These are phyloP conservation scores for Vipera ursinii DNA, from an alignment of 2,797 vertebrate genomes.

Conservation along the genomic window DNA sequence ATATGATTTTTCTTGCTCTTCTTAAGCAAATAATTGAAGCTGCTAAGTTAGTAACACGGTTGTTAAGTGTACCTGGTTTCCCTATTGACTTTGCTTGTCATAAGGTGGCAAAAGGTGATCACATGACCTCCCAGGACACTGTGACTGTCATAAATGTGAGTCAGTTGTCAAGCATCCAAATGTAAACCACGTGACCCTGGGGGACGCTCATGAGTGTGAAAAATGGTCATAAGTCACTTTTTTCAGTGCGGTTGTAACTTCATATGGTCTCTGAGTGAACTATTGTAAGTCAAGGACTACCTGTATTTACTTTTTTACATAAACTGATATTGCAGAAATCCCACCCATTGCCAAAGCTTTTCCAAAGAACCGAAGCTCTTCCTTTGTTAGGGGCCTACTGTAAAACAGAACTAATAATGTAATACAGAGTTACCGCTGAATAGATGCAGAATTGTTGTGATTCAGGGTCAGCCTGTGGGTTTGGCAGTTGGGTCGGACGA, in stretches of 20 bases:
- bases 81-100: not conserved
- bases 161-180: not conserved
- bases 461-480: too few species aligned
- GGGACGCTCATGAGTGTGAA: not conserved
- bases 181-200: not conserved
- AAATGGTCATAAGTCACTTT: not conserved
- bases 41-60: not conserved
- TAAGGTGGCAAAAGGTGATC: not conserved
- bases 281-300: not conserved
- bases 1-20: not conserved
- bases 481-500: too few species aligned
- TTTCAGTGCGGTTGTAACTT: not conserved
- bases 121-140: not conserved
- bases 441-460: too few species aligned
- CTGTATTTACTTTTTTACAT: not conserved
- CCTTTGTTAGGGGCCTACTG: not conserved
- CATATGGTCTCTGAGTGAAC: not conserved
- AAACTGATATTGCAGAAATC: not conserved
- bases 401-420: not conserved
- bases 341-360: not conserved
- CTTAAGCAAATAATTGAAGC: not conserved
- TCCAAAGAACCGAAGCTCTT: not conserved
- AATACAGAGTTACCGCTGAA: not conserved
- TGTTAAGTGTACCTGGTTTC: not conserved
- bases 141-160: not conserved